Conservation (phyloP, 2,797 vertebrate species). For the Pseudochaenichthys georgianus region DNA sequence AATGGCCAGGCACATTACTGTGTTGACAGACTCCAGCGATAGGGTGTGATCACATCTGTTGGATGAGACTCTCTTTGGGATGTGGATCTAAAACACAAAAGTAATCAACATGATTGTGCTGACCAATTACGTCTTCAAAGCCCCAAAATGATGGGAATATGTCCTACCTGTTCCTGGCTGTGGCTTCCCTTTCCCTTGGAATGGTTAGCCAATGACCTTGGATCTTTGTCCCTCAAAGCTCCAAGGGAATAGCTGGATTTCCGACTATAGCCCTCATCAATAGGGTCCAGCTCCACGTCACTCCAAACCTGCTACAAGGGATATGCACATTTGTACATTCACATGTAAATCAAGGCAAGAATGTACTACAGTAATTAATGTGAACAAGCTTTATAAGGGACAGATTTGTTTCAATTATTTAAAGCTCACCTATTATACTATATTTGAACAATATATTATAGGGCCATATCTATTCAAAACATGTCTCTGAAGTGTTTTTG, state of each 20-base stretch:
- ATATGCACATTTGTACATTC: constrained; percentile 8
- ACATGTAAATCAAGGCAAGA: not conserved
- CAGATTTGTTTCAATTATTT: too few relatives aligned
- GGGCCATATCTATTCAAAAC: too few relatives aligned
- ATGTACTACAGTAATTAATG: not conserved
- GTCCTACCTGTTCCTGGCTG: constrained; percentile 70
- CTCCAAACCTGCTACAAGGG: constrained; percentile 75
- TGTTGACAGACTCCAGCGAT: constrained; percentile 64
- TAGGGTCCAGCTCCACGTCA: constrained; percentile 80
- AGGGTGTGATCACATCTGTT: constrained; percentile 46
- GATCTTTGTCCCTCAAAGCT: constrained; percentile 59
- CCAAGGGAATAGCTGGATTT: constrained; percentile 61
- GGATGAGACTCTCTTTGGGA: constrained; percentile 43
- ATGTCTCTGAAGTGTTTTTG: too few relatives aligned
- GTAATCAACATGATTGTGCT: not conserved
- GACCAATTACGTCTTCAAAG: not conserved
- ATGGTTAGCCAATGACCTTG: constrained; percentile 39
- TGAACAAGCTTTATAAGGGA: too few relatives aligned
- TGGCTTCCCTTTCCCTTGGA: constrained; percentile 41
- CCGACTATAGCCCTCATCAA: constrained; percentile 56
- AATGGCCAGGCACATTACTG: constrained; percentile 24
- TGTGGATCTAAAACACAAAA: constrained; percentile 42
- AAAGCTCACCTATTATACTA: too few relatives aligned
- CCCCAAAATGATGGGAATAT: constrained; percentile 17
- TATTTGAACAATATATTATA: too few relatives aligned